phyloP scores from a whole-genome alignment of 2,888 invertebrate species.

The Polia nebulosa region DNA sequence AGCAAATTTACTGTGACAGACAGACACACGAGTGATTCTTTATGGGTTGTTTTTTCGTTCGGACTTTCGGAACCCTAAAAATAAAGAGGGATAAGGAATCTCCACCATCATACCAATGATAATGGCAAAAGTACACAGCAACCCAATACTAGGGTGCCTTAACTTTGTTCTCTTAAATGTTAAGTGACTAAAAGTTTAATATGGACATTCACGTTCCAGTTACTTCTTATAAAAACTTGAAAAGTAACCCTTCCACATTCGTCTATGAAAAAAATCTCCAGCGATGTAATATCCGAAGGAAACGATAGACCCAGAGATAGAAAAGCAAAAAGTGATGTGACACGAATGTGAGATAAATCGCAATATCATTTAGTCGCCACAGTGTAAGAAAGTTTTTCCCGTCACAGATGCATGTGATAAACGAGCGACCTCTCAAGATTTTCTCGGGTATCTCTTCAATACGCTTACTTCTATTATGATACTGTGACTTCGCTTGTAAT shows the following conservation, averaged over 20 bases:
- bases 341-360: constrained; percentile 75
- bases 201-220: not conserved
- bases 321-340: constrained; percentile 67
- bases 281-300: constrained; percentile 38
- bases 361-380: constrained; percentile 83
- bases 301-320: constrained; percentile 47
- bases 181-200: no score
- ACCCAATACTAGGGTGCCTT: no score
- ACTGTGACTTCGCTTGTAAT: constrained; percentile 48
- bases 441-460: constrained; percentile 67
- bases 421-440: constrained; percentile 72
- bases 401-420: constrained; percentile 84
- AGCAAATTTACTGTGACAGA: no score
- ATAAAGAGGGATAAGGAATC: no score
- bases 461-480: constrained; percentile 61
- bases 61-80: no score
- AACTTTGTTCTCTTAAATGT: no score
- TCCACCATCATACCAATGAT: no score
- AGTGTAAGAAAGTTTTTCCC: constrained; percentile 76
- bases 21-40: no score
- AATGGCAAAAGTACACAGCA: no score
- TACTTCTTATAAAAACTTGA: not conserved
- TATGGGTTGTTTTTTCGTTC: no score
- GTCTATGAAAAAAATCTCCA: constrained; percentile 1
- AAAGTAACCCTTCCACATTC: constrained; percentile 13